Percentiles rank a stretch among this genome's conserved stretches.
phyloP scores from a whole-genome alignment of 2,797 vertebrate species.

The Pantherophis alleghaniensis region DNA sequence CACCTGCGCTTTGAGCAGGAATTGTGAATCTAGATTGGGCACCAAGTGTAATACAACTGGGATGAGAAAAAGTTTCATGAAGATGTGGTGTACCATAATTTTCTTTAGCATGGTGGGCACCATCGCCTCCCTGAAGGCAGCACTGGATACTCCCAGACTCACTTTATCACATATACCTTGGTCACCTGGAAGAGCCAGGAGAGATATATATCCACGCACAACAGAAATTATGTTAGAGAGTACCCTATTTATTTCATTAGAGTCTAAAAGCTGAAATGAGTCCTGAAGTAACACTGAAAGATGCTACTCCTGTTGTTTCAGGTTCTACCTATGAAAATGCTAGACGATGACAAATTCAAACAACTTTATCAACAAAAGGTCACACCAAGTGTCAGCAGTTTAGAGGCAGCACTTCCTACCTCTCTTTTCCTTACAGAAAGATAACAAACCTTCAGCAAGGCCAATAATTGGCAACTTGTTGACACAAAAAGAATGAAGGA shows the following conservation, averaged over 20 bases:
- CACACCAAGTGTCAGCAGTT: background rate
- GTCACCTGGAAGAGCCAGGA: background rate
- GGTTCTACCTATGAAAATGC: background rate
- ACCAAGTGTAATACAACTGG: background rate
- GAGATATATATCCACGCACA: background rate
- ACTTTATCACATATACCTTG: background rate
- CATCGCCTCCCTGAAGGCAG: background rate
- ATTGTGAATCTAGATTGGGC: background rate
- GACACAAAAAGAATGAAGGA: background rate
- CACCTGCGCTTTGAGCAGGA: background rate
- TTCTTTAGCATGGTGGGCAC: background rate
- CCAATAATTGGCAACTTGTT: background rate
- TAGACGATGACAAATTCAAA: background rate
- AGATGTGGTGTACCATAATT: background rate
- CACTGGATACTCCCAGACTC: background rate
- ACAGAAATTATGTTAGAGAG: background rate
- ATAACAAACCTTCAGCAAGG: background rate
- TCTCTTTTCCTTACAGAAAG: background rate
- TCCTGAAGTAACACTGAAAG: background rate
- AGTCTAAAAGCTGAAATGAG: background rate
- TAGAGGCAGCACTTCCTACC: background rate
- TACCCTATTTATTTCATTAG: background rate
- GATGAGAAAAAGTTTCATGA: background rate
- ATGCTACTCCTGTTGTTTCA: background rate
- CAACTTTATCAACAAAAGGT: background rate